Evolutionary conservation across 2,113 vertebrate genomes (phyloP).

Genomic region (Nanger granti): DNA sequence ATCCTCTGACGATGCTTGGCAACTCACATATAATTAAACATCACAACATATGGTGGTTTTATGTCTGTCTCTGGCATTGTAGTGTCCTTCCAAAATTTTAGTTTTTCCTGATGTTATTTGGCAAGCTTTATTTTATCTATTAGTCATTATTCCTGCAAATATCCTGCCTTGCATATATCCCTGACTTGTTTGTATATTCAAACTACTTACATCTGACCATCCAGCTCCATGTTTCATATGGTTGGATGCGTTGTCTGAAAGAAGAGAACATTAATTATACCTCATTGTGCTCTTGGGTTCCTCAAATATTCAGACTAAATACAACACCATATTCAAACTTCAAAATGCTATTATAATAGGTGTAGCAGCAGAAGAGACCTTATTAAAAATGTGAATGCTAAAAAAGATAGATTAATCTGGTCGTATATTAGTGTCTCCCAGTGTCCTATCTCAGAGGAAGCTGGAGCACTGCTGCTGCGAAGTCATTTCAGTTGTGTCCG

Average conservation of each 20-base stretch:
- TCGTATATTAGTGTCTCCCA: background rate
- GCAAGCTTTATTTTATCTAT: background rate
- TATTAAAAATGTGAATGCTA: background rate
- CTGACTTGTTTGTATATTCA: fast-evolving
- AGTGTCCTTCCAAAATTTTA: background rate
- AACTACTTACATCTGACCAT: background rate
- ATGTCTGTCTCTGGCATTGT: background rate
- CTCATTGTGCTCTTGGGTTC: background rate
- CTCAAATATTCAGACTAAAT: background rate
- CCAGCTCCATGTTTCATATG: background rate
- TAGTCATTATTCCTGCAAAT: background rate
- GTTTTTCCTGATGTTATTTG: background rate
- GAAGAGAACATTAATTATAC: no score
- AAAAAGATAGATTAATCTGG: background rate
- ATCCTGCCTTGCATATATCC: background rate
- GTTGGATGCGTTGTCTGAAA: fast-evolving
- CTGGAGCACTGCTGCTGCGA: fast-evolving
- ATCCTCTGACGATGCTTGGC: no score
- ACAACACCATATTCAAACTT: background rate
- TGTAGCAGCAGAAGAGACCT: background rate
- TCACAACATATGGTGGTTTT: fast-evolving
- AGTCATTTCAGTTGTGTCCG: no score
- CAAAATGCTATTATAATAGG: no score
- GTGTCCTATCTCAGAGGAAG: background rate
- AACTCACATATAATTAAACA: background rate